Evolutionary conservation across 2,888 invertebrate species (phyloP).

Genomic region (Hymenopus coronatus): DNA sequence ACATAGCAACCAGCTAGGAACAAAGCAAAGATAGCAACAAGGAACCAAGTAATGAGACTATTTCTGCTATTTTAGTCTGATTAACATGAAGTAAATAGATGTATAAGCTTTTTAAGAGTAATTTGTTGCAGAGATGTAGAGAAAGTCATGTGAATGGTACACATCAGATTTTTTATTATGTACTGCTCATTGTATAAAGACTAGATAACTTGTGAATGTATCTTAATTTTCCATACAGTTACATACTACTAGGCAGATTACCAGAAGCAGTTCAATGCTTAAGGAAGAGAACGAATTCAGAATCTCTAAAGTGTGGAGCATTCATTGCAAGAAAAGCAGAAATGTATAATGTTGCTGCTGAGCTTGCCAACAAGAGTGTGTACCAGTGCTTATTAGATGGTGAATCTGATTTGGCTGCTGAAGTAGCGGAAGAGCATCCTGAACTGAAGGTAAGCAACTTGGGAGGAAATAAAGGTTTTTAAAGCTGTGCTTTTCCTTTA

Average conservation of each 20-base stretch:
- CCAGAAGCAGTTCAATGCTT: slow-evolving; percentile 61
- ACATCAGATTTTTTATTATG: too few species aligned
- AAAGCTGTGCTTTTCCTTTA: too few species aligned
- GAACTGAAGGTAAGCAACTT: slow-evolving; percentile 18
- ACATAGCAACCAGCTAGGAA: too few species aligned
- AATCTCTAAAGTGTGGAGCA: slow-evolving; percentile 56
- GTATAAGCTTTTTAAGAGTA: too few species aligned
- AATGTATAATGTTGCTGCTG: not conserved
- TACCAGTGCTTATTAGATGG: not conserved
- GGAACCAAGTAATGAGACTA: too few species aligned
- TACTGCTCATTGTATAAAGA: too few species aligned
- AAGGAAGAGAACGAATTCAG: slow-evolving; percentile 54
- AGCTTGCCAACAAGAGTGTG: slow-evolving; percentile 9
- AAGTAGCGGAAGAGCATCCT: not conserved
- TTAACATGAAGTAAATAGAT: too few species aligned
- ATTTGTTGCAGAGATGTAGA: too few species aligned
- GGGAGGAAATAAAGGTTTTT: not conserved
- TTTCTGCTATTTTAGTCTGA: too few species aligned
- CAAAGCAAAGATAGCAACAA: too few species aligned
- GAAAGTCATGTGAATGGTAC: too few species aligned
- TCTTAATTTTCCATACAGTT: slow-evolving; percentile 48
- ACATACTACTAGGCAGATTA: slow-evolving; percentile 56
- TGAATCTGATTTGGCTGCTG: not conserved
- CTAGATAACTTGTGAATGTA: too few species aligned
- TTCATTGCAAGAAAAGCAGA: slow-evolving; percentile 56